Base-by-base conservation (phyloP, 2,113 vertebrate genomes). In the Plotosus lineatus region DNA sequence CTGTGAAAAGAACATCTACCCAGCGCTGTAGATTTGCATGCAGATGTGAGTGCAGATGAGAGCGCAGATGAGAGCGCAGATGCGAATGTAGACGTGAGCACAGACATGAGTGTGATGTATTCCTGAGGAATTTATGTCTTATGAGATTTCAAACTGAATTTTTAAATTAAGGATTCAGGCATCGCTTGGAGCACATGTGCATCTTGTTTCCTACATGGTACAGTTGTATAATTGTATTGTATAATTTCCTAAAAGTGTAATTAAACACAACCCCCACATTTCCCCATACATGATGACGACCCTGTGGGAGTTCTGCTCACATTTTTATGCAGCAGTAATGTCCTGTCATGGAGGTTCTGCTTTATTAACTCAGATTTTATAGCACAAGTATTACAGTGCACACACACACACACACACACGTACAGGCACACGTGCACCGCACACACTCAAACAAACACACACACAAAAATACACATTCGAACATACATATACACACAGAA, bases 351-450 rank as follows among this genome's bases (percentile, higher is more conserved):
- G 33, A 61, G 82, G 77, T 83, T 83, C 82, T 87, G 89, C 74
- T 82, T 88, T 90, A 92, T 92, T 86, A 83, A 92, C 89, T 87
- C 36, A 61, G 76, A 84, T 83, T 89, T 90, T 89, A 92, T 92
- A 90, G 85, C 77, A 72, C 83, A 78, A 15, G n/a, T 75, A 87
- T 84, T 85, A 23, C 21, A 60, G 55, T 2, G 19, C 6, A 50
- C 14, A 3, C 44, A 33, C 31, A 3, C 71, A 53, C 28, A 33
- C 44, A 44, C 42, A 71, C 40, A 44, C 66, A 42, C 42, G 17
- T n/a, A 71, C 40, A 44, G 10, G 44, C 21, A 1, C 23, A 55
- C 14, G 23, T 23, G 23, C 17, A 14, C 26, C 5, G 23, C 53
- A 55, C 53, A 55, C 53, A 42, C 65, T 4, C 15, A 4, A 71